Conservation (phyloP, 92 coral and sea anemone genomes). For the Epizoanthus fatuus region DNA sequence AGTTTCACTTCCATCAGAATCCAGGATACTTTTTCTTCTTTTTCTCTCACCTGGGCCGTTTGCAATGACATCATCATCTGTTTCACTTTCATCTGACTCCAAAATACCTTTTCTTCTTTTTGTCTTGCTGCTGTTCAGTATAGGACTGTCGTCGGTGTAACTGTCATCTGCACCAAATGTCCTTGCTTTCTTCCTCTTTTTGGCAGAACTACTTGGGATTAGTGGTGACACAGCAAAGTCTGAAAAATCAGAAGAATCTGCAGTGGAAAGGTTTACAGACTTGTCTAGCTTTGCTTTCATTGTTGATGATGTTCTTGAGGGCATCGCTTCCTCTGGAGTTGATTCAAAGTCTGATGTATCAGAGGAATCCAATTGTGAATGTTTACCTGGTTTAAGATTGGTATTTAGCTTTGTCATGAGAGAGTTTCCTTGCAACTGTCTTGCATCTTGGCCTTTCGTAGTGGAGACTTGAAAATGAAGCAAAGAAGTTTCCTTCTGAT, state of each 20-base stretch:
- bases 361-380: too few species aligned
- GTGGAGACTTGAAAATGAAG: too few species aligned
- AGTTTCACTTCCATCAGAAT: not conserved
- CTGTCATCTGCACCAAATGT: not conserved
- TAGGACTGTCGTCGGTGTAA: not conserved
- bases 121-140: not conserved
- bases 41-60: not conserved
- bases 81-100: conserved; percentile 14
- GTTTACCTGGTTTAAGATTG: too few species aligned
- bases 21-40: not conserved
- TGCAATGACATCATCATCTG: not conserved
- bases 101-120: conserved; percentile 1
- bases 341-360: too few species aligned
- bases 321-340: not conserved
- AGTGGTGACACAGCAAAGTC: conserved; percentile 13
- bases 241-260: conserved; percentile 17
- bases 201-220: conserved; percentile 18
- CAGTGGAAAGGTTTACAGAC: not conserved
- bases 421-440: too few species aligned
- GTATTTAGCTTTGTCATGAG: too few species aligned
- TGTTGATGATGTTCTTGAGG: not conserved
- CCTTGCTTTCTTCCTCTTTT: conserved; percentile 14
- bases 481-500: too few species aligned
- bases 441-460: too few species aligned
- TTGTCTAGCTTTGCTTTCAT: not conserved